Conservation (phyloP, 2,113 vertebrate genomes). For the Passerina amoena region DNA sequence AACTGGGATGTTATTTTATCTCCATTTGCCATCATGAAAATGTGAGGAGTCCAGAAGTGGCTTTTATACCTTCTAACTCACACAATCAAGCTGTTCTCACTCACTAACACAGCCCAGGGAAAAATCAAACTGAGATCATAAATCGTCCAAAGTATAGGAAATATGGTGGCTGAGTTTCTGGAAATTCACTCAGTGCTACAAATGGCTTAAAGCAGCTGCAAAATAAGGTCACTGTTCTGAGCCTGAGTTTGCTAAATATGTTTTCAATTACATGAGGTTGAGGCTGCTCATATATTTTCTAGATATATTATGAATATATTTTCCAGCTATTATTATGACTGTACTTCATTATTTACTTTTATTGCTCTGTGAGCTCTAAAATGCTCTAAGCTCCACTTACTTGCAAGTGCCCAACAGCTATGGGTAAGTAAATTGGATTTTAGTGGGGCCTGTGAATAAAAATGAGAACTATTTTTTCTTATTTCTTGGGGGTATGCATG, state of each 20-base stretch:
- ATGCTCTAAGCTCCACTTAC: not conserved
- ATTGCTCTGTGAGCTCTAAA: not conserved
- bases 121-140: not conserved
- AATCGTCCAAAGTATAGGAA: not conserved
- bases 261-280: not conserved
- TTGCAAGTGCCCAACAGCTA: not conserved
- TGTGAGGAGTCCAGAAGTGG: not conserved
- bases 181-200: not conserved
- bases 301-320: slow-evolving; percentile 18
- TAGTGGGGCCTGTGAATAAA: not conserved
- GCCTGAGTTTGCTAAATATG: not conserved
- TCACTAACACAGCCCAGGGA: fast-evolving
- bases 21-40: not conserved
- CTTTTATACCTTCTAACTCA: not conserved
- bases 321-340: not conserved
- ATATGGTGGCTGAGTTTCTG: not conserved
- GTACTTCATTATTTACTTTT: slow-evolving; percentile 10
- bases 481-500: not conserved
- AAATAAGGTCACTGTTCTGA: not conserved
- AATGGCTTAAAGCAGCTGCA: not conserved
- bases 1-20: not conserved
- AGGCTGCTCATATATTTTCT: not conserved
- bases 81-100: not conserved
- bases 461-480: not conserved
- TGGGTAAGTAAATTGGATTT: not conserved